Percentiles rank a stretch among this genome's conserved stretches.
Conservation (phyloP, 2,888 invertebrate genomes). For the Volucella bombylans region DNA sequence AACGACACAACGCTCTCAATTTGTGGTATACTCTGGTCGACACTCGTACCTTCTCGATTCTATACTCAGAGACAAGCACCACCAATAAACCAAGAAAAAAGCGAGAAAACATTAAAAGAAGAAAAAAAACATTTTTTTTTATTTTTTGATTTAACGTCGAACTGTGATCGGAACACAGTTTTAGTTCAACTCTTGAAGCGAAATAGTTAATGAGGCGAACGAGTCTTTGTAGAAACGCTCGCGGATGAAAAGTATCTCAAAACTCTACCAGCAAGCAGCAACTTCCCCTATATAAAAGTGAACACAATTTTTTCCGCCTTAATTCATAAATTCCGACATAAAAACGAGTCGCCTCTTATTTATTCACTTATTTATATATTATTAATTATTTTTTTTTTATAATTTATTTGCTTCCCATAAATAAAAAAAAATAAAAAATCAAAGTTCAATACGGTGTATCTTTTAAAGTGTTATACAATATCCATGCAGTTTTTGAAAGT, state of each 20-base stretch:
- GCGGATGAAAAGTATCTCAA: slow-evolving; percentile 34
- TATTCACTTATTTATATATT: slow-evolving; percentile 29
- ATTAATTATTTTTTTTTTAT: slow-evolving; percentile 28
- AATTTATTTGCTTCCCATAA: slow-evolving; percentile 31
- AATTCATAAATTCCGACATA: neutral
- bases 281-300: neutral
- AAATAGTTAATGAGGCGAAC: slow-evolving; percentile 68
- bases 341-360: neutral
- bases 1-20: slow-evolving; percentile 52
- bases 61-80: slow-evolving; percentile 18
- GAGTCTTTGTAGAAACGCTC: slow-evolving; percentile 31
- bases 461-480: slow-evolving; percentile 63
- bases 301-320: too few species aligned
- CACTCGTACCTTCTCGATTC: slow-evolving; percentile 16
- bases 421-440: neutral
- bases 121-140: neutral
- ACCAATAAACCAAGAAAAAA: slow-evolving; percentile 52
- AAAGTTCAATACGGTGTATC: slow-evolving; percentile 45
- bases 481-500: slow-evolving; percentile 47
- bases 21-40: neutral
- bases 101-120: slow-evolving; percentile 35
- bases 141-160: slow-evolving; percentile 63
- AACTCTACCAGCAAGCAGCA: neutral
- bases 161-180: slow-evolving; percentile 67
- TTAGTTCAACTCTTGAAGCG: slow-evolving; percentile 72